phyloP scores from a whole-genome alignment of 2,888 invertebrate species.

The Drosophila prolongata region DNA sequence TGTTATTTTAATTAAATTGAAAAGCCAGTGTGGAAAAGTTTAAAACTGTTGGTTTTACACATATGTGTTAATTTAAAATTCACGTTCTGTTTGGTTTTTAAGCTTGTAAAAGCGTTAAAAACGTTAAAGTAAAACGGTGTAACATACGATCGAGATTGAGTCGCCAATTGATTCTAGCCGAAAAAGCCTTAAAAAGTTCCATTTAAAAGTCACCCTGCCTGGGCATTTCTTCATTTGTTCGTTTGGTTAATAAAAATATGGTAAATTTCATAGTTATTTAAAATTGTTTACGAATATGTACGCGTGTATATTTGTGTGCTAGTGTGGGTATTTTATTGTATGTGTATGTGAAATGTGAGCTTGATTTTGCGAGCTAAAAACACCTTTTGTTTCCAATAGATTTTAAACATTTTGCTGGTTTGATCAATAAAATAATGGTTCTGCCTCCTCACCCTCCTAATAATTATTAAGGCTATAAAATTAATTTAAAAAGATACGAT shows the following conservation, averaged over 20 bases:
- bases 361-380: conserved; percentile 40
- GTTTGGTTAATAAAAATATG: conserved; percentile 42
- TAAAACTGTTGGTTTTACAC: conserved; percentile 41
- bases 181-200: conserved; percentile 61
- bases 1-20: conserved; percentile 40
- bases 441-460: conserved; percentile 9
- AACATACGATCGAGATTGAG: conserved; percentile 46
- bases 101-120: conserved; percentile 78
- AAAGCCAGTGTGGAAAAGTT: conserved; percentile 65
- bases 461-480: conserved; percentile 23
- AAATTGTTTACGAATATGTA: conserved; percentile 44
- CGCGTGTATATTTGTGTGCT: conserved; percentile 29
- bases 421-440: conserved; percentile 38
- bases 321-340: conserved; percentile 29
- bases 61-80: conserved; percentile 61
- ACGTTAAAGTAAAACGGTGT: conserved; percentile 72
- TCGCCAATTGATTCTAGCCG: conserved; percentile 59
- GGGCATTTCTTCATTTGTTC: conserved; percentile 16
- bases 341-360: conserved; percentile 30
- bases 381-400: conserved; percentile 35
- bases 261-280: conserved; percentile 45
- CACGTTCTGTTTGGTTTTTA: conserved; percentile 49
- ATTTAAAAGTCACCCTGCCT: conserved; percentile 57
- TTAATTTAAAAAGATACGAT: conserved; percentile 41
- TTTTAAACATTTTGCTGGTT: conserved; percentile 28